phyloP scores from a whole-genome alignment of 2,113 vertebrate genomes.

The Pachyramphus minor region DNA sequence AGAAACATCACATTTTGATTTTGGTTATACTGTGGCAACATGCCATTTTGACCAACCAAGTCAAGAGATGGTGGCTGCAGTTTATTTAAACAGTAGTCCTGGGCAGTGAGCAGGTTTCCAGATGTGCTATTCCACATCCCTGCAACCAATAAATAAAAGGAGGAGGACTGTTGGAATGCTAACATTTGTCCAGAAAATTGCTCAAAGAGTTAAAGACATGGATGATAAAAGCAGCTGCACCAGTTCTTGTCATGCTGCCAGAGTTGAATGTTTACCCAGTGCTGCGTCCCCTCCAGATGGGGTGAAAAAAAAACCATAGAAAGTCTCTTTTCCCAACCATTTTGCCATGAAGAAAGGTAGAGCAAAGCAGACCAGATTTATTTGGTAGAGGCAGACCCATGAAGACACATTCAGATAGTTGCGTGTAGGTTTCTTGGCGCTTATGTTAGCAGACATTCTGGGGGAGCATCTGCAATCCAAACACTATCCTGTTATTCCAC shows the following conservation, averaged over 20 bases:
- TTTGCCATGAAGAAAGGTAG: constrained; percentile 12
- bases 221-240: constrained; percentile 57
- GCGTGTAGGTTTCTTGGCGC: constrained; percentile 1
- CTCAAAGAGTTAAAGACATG: constrained; percentile 49
- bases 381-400: background rate
- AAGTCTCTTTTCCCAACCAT: constrained; percentile 14
- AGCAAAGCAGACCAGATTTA: constrained; percentile 35
- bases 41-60: background rate
- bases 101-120: constrained; percentile 52
- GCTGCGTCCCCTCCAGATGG: constrained; percentile 28
- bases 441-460: constrained; percentile 2
- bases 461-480: constrained; percentile 45
- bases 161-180: constrained; percentile 51
- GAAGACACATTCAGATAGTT: constrained; percentile 21
- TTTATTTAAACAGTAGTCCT: constrained; percentile 61
- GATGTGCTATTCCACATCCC: constrained; percentile 56
- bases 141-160: constrained; percentile 66
- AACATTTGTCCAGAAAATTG: constrained; percentile 65
- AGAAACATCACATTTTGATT: constrained; percentile 14
- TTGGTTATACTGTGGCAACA: background rate
- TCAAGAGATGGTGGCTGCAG: background rate
- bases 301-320: background rate
- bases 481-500: constrained; percentile 12
- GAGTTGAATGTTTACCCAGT: constrained; percentile 39
- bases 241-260: constrained; percentile 54